phyloP scores from a whole-genome alignment of 2,797 vertebrate genomes.

The Psittacula derbiana region DNA sequence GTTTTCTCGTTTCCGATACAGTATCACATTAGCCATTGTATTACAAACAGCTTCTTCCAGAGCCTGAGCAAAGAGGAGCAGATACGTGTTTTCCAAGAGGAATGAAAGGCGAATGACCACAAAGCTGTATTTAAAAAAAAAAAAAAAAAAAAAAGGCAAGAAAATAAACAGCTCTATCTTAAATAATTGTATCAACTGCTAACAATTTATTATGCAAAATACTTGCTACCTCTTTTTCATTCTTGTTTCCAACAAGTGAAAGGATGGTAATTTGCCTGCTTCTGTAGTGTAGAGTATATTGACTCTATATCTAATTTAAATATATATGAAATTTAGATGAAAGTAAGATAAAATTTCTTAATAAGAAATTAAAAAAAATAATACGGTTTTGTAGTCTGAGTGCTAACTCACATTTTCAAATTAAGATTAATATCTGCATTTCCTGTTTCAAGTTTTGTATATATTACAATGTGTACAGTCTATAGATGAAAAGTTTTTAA shows the following conservation, averaged over 20 bases:
- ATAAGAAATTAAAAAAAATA: background rate
- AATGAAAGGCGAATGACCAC: conserved; percentile 80
- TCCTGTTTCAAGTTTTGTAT: background rate
- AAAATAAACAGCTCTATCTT: background rate
- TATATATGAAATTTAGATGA: background rate
- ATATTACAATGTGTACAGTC: background rate
- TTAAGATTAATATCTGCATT: background rate
- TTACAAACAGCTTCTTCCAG: conserved; percentile 77
- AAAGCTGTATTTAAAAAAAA: conserved; percentile 72
- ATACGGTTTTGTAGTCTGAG: background rate
- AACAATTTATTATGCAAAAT: background rate
- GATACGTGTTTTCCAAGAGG: conserved; percentile 55
- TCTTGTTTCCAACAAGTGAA: background rate
- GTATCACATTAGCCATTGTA: conserved; percentile 75
- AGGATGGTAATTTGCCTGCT: background rate
- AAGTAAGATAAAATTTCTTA: background rate
- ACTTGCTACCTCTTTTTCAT: background rate
- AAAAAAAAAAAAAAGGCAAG: background rate
- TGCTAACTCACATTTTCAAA: background rate
- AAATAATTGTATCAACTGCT: background rate
- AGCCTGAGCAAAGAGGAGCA: conserved; percentile 78
- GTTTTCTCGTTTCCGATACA: conserved; percentile 74
- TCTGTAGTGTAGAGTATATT: background rate
- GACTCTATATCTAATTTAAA: background rate
- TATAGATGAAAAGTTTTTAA: background rate